Percentiles rank a stretch among this genome's conserved stretches.
Conservation (phyloP, 2,797 vertebrate genomes). For the Microctenopoma stevenorrisi region DNA sequence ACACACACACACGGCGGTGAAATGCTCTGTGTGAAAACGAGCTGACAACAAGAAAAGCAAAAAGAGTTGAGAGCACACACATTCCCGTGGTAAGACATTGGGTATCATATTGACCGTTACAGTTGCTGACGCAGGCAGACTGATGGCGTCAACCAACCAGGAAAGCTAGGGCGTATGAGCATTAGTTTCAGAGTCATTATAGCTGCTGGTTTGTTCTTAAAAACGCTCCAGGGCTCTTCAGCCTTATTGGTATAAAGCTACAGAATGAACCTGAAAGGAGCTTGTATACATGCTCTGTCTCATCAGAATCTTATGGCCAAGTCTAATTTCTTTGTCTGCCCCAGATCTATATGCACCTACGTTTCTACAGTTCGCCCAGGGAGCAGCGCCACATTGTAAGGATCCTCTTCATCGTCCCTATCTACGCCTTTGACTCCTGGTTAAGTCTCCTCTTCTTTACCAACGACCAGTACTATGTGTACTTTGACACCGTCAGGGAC, state of each 20-base stretch:
- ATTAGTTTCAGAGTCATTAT: too few relatives aligned
- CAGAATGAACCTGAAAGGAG: neutral
- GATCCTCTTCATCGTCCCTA: conserved; percentile 98
- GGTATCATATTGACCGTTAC: conserved; percentile 7
- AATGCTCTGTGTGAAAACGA: neutral
- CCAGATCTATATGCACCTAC: conserved; percentile 99
- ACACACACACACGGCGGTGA: conserved; percentile 12
- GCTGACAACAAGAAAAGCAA: neutral
- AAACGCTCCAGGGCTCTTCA: too few relatives aligned
- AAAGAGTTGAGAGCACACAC: neutral
- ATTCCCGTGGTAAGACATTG: neutral
- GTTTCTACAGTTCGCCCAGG: conserved; percentile 93
- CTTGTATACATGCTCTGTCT: neutral
- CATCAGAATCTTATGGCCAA: neutral
- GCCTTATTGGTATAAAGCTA: neutral
- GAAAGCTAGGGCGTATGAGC: too few relatives aligned
- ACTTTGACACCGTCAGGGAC: conserved; percentile 95
- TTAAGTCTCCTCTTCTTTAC: conserved; percentile 99
- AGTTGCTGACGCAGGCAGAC: neutral
- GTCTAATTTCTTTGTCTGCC: conserved; percentile 9
- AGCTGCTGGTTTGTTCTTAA: neutral
- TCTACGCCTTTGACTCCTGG: conserved; percentile 98
- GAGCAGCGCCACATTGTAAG: conserved; percentile 98
- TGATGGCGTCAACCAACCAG: too few relatives aligned
- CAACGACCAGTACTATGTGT: conserved; percentile 98